Conservation (phyloP, 2,797 vertebrate genomes). For the Mormyrops boulengeri region DNA sequence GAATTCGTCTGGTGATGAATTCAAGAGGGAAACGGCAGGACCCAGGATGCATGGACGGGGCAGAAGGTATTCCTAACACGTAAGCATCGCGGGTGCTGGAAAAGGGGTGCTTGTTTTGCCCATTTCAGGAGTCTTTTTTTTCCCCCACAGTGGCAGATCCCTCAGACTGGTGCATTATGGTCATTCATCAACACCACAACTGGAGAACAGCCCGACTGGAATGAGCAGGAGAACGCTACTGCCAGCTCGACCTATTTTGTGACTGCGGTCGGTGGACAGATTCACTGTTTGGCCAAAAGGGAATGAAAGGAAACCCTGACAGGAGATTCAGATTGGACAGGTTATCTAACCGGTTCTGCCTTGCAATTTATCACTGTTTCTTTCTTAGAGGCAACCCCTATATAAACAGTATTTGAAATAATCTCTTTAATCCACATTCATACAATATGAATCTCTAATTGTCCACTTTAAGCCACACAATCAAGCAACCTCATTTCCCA, state of each 20-base stretch:
- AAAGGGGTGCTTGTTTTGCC: not conserved
- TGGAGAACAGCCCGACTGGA: not conserved
- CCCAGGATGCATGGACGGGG: not conserved
- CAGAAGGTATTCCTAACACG: not conserved
- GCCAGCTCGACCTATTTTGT: not conserved
- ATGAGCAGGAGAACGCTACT: not conserved
- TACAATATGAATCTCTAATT: not conserved
- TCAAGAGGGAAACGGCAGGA: not conserved
- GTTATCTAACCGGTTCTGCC: not conserved
- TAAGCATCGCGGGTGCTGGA: not conserved
- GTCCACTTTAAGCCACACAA: not conserved
- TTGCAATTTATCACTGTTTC: not conserved
- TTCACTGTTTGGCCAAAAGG: not conserved
- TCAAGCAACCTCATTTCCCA: not conserved
- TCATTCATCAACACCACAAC: slow-evolving; percentile 11
- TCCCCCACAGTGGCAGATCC: not conserved
- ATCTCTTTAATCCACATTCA: not conserved
- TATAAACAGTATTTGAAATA: not conserved
- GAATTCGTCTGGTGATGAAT: not conserved
- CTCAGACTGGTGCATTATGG: not conserved
- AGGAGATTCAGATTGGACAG: not conserved
- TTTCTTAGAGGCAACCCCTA: not conserved
- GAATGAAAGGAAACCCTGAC: not conserved
- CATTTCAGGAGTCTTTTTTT: not conserved
- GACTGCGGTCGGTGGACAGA: not conserved